These are phyloP conservation scores for Aphidoletes aphidimyza DNA, from an alignment of 2,888 invertebrate genomes.

Conservation along the genomic window DNA sequence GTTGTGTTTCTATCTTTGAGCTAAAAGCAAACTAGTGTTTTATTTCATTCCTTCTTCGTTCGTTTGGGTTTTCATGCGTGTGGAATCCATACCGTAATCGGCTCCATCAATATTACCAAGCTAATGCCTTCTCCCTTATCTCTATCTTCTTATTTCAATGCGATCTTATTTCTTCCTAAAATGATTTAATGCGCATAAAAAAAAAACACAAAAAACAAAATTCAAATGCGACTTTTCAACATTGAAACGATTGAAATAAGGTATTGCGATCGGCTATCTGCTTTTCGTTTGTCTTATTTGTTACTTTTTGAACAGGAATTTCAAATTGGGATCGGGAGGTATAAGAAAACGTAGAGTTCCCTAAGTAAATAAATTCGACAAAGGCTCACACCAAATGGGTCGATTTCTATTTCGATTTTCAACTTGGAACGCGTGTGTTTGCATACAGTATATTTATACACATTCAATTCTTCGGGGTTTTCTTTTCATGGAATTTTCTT, in stretches of 20 bases:
- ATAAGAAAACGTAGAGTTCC: not conserved
- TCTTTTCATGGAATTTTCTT: slow-evolving; percentile 36
- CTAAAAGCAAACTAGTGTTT: slow-evolving; percentile 32
- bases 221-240: not conserved
- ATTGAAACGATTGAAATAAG: not conserved
- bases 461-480: not conserved
- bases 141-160: not conserved
- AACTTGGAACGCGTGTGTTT: slow-evolving; percentile 11
- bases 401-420: slow-evolving; percentile 4
- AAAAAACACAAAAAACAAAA: not conserved
- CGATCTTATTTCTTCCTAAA: slow-evolving; percentile 31
- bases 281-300: too few species aligned
- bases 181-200: slow-evolving; percentile 46
- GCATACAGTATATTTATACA: not conserved
- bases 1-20: not conserved
- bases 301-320: not conserved
- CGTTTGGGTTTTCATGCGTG: not conserved
- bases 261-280: slow-evolving; percentile 26
- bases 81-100: not conserved
- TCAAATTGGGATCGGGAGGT: not conserved
- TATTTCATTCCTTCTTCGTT: not conserved
- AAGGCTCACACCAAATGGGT: not conserved
- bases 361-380: slow-evolving; percentile 26
- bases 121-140: slow-evolving; percentile 25
- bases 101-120: slow-evolving; percentile 40